phyloP scores from a whole-genome alignment of 2,888 invertebrate genomes.

The Dermolepida albohirtum region DNA sequence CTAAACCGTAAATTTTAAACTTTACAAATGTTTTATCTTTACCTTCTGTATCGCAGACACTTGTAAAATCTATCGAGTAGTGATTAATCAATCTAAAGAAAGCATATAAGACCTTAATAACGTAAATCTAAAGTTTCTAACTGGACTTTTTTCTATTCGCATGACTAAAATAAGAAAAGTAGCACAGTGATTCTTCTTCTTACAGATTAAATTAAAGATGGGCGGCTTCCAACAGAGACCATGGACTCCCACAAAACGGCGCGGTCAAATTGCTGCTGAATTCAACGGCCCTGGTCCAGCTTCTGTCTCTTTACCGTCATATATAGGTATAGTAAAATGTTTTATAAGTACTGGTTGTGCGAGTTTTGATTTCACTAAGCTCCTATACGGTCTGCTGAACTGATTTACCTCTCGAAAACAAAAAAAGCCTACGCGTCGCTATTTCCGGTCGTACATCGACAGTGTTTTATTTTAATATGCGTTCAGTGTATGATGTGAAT shows the following conservation, averaged over 20 bases:
- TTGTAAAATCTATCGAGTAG: too few species aligned
- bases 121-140: too few species aligned
- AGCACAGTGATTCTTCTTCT: neutral
- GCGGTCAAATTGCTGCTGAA: conserved; percentile 91
- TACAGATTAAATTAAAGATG: conserved; percentile 61
- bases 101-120: too few species aligned
- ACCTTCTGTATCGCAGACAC: too few species aligned
- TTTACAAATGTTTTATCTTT: too few species aligned
- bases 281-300: conserved; percentile 89
- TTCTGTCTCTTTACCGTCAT: conserved; percentile 82
- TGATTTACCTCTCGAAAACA: conserved; percentile 7
- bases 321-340: conserved; percentile 73
- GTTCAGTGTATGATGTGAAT: conserved; percentile 4
- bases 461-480: neutral
- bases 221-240: conserved; percentile 85
- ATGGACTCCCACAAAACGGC: conserved; percentile 90
- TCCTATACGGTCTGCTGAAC: conserved; percentile 20
- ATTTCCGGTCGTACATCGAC: conserved; percentile 21
- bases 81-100: too few species aligned
- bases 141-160: too few species aligned
- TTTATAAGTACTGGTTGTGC: conserved; percentile 10
- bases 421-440: conserved; percentile 3
- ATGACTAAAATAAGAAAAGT: too few species aligned
- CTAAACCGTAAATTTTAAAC: too few species aligned
- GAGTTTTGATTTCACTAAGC: neutral